Evolutionary conservation across 2,797 vertebrate genomes (phyloP), one percentile per base, ranked within the genome.

Genomic region (Helarctos malayanus): DNA sequence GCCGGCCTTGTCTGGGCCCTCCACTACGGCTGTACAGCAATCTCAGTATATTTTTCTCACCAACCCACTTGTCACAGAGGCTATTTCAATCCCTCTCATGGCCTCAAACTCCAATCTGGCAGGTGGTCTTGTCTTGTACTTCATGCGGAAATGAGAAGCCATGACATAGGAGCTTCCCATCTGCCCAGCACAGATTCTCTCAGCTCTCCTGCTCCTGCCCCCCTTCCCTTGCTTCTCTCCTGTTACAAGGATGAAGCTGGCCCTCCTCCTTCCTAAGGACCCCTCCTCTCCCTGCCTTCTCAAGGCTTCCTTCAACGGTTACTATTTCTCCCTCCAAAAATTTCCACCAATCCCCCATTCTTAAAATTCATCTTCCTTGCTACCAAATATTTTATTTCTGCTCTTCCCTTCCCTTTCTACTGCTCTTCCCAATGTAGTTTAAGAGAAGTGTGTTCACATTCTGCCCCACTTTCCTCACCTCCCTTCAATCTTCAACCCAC

Each of bases 191-290:
- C 5, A 4, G 63, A 63, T 8, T 54, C 16, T 1, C 5, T 9
- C 4, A 1, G 0, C 32, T 10, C 4, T 0, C 4, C 27, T 41
- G 4, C 21, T 0, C 19, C 18, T n/a, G 35, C 15, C 3, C 29
- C 5, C 19, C 7, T 69, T 13, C 47, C 59, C 21, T 1, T 23
- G 25, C 0, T 14, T 25, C 78, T 41, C 6, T 79, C 21, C 16
- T 2, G 9, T 52, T 84, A 25, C 5, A 15, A 69, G 47, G 5
- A 2, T 7, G 25, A 57, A 57, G 18, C 3, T 47, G 16, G 2
- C 9, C 63, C 41, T 47, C 27, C 16, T 29, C n/a, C 54, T 52
- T 75, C 80, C 49, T 38, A 16, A 35, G 49, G 61, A 79, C 10
- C 18, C 19, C 9, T 41, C 32, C 57, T 83, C 47, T 59, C 63